A percentile compares a stretch with the other conserved stretches of the same genome.
phyloP scores from a whole-genome alignment of 2,113 vertebrate genomes.

The Seriola rivoliana region DNA sequence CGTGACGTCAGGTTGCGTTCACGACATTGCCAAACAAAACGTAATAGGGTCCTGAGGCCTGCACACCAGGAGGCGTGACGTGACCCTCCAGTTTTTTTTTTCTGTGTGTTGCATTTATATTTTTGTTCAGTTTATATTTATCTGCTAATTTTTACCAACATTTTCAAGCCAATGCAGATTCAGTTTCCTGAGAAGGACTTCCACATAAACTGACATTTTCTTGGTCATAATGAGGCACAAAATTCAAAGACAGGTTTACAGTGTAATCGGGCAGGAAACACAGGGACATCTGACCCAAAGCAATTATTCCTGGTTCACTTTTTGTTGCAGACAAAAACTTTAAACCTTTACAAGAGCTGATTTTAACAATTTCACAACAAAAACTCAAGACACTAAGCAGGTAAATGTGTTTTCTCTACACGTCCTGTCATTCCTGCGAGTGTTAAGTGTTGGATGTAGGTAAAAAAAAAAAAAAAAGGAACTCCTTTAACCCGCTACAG shows the following conservation, averaged over 20 bases:
- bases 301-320: neutral
- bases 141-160: too few relatives aligned
- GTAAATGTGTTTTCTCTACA: neutral
- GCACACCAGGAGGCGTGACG: too few relatives aligned
- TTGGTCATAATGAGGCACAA: neutral
- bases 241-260: neutral
- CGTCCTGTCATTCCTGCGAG: neutral
- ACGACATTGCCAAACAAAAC: too few relatives aligned
- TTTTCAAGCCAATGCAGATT: neutral
- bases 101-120: too few relatives aligned
- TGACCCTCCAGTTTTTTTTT: too few relatives aligned
- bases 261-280: too few relatives aligned
- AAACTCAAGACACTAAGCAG: neutral
- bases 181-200: neutral
- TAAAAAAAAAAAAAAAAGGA: conserved; percentile 11
- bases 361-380: neutral
- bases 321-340: neutral
- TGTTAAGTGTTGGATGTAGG: conserved; percentile 3
- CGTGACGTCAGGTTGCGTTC: too few relatives aligned
- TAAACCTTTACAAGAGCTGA: neutral
- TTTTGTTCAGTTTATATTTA: too few relatives aligned
- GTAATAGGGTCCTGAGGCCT: too few relatives aligned
- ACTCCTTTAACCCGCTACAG: neutral
- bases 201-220: neutral
- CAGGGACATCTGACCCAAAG: neutral